Base-by-base conservation (phyloP, 2,888 invertebrate genomes). In the Agrochola lota region DNA sequence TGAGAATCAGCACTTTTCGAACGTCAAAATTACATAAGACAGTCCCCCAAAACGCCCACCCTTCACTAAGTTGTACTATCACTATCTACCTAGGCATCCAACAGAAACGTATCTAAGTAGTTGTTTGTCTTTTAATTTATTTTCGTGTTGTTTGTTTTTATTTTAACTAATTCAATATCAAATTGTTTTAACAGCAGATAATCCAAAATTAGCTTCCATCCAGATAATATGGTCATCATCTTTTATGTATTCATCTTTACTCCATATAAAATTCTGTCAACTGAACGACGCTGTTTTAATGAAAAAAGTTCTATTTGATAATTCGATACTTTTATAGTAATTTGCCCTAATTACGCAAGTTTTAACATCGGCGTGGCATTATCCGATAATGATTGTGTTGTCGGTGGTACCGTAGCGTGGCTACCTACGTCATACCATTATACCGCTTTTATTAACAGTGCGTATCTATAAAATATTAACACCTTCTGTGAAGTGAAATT, bases 241-340 rank as follows among this genome's bases (percentile, higher is more conserved):
- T 26, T n/a, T n/a, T 20, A 26, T 8, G 67, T 46, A 57, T 52
- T 55, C 2, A 62, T 64, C n/a, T 64, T 63, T 80, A 52, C 26
- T 6, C 74, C n/a, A 70, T 74, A 62, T 40, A 64, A 64, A 78
- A 78, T 64, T 71, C 62, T 84, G 70, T 75, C 73, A 75, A 73
- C 52, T 69, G 49, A 74, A 74, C 57, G 67, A 55, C 46, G 64
- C 43, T 17, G 57, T 64, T 71, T 80, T 87, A 87, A 85, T 84
- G 80, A 77, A 68, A 66, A 71, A 79, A 76, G 87, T 87, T 85
- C n/a, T 70, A 84, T 76, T 70, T 63, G 86, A 86, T 87, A 83
- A 85, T 89, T 86, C 83, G 78, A 85, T 86, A 80, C 79, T 85
- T 79, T 85, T 88, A 84, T 87, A 78, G 83, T 85, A 87, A 89